Evolutionary conservation across 2,797 vertebrate genomes (phyloP), one percentile per base, ranked within the genome.

Genomic region (Uromys caudimaculatus): DNA sequence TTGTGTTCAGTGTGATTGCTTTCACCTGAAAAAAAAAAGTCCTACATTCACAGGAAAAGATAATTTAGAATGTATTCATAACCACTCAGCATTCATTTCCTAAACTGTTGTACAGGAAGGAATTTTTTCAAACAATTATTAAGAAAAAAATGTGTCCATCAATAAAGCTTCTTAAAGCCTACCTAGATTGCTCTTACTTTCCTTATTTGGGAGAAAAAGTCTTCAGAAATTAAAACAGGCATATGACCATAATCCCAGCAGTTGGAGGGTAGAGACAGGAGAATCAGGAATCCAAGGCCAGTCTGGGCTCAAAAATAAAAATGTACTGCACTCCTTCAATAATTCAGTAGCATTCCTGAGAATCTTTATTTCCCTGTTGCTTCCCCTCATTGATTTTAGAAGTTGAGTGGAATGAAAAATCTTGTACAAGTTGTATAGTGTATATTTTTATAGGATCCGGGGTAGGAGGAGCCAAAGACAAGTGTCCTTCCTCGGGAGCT

Each of bases 281-380:
- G n/a, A 73, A 67, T 17, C 47, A 71, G 64, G 62, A 14, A 35
- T 5, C 47, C 82, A 12, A 44, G 44, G 44, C 44, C 44, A 44
- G 44, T 44, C 44, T 44, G 44, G 35, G 12, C 85, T 71, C 64
- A 86, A 69, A 69, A 86, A 38, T 47, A 84, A 84, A 64, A 50
- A 47, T 54, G 54, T 38, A 47, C 38, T 91, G n/a, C 11, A 91
- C 41, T 14, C 47, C 29, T 86, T 95, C 85, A 73, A 52, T 90
- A 91, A 89, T 86, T 95, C 32, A 69, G 41, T 75, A 75, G n/a
- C 14, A 38, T 96, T 94, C 64, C 14, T 97, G 41, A 82, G 32
- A 88, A 67, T 44, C 50, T 79, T 93, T 90, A 56, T 88, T 92
- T 86, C 69, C 12, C 32, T 73, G 35, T 83, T 52, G 4, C 17